Conservation (phyloP, 2,888 invertebrate species). For the Ernsta delagoae region DNA sequence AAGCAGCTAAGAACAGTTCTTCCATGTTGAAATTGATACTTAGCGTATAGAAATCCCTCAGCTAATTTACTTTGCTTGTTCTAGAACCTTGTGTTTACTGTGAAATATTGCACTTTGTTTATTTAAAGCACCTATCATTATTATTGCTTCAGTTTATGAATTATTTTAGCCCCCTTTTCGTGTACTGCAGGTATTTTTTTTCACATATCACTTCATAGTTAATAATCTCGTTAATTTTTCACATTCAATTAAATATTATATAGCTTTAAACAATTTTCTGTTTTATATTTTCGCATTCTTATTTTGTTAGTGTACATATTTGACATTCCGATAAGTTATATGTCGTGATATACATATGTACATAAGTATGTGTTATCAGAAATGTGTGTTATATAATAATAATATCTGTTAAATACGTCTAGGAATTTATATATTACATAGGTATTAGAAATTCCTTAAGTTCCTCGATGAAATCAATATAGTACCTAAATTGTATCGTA, state of each 20-base stretch:
- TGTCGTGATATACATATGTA: neutral
- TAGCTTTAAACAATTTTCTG: conserved; percentile 14
- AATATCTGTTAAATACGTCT: too few relatives aligned
- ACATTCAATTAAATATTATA: neutral
- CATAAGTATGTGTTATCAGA: neutral
- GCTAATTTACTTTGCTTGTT: conserved; percentile 23
- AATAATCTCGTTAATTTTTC: neutral
- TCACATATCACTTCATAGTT: neutral
- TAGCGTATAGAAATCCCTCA: conserved; percentile 1
- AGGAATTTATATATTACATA: too few relatives aligned
- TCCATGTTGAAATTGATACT: conserved; percentile 6
- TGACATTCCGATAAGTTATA: conserved; percentile 8
- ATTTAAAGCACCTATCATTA: conserved; percentile 3
- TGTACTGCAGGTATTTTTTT: neutral
- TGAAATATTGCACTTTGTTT: conserved; percentile 16
- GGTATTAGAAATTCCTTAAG: too few relatives aligned
- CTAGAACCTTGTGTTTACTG: conserved; percentile 3
- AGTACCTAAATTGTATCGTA: too few relatives aligned
- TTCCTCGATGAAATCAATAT: too few relatives aligned
- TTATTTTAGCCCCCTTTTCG: conserved; percentile 5
- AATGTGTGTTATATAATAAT: neutral
- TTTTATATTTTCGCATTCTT: conserved; percentile 6
- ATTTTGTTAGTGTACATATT: conserved; percentile 19
- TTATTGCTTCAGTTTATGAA: conserved; percentile 10
- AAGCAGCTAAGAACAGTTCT: neutral